phyloP scores from a whole-genome alignment of 1,140 invertebrate species.

The Euwallacea fornicatus region DNA sequence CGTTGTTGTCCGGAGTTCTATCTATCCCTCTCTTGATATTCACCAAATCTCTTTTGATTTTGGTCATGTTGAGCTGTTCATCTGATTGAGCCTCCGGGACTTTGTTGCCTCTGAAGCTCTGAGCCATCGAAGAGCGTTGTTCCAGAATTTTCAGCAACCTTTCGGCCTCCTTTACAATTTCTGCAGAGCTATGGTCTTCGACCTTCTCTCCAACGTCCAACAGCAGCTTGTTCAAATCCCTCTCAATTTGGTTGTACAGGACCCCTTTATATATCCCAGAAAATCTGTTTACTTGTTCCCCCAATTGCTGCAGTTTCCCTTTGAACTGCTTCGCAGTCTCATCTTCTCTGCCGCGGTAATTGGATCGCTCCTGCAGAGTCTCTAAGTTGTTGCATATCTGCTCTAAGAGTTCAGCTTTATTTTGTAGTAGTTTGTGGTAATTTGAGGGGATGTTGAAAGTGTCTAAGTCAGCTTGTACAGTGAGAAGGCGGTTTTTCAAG shows the following conservation, averaged over 20 bases:
- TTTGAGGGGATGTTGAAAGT: slow-evolving; percentile 17
- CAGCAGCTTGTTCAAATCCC: slow-evolving; percentile 38
- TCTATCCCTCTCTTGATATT: slow-evolving; percentile 35
- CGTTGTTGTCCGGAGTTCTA: slow-evolving; percentile 11
- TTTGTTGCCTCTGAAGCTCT: slow-evolving; percentile 34
- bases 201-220: slow-evolving; percentile 21
- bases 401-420: slow-evolving; percentile 31
- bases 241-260: slow-evolving; percentile 41
- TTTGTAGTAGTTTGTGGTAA: slow-evolving; percentile 14
- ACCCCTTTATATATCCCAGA: slow-evolving; percentile 42
- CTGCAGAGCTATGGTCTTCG: slow-evolving; percentile 20
- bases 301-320: slow-evolving; percentile 29
- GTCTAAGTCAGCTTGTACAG: slow-evolving; percentile 12
- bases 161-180: slow-evolving; percentile 36
- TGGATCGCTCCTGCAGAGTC: slow-evolving; percentile 7
- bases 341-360: slow-evolving; percentile 11
- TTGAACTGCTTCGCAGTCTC: slow-evolving; percentile 27
- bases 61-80: slow-evolving; percentile 23
- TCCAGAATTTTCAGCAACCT: slow-evolving; percentile 41
- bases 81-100: slow-evolving; percentile 4
- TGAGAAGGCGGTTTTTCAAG: slow-evolving; percentile 15
- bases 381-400: slow-evolving; percentile 15
- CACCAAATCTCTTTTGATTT: slow-evolving; percentile 36
- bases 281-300: slow-evolving; percentile 41
- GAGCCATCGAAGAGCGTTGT: slow-evolving; percentile 34